Evolutionary conservation across 2,888 invertebrate species (phyloP), one percentile per base, ranked within the genome.

Genomic region (Lithophane ornitopus): DNA sequence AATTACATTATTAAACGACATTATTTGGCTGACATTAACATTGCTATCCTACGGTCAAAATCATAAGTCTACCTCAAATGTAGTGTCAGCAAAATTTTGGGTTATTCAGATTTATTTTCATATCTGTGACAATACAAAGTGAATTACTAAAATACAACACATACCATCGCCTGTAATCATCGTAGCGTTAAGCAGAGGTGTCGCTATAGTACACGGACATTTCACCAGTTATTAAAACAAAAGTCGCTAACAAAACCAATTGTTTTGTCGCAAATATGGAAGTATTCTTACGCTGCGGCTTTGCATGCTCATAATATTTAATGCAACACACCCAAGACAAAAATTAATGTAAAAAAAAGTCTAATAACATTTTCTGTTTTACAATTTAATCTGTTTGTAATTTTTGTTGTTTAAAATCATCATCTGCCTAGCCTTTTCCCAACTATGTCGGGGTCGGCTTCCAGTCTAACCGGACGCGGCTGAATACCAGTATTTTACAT

Each of bases 261-360:
- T 28, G 6, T 52, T 14, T 61, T 73, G 62, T 80, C 44, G 46
- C 70, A 65, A 71, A 67, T 76, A 72, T 78, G 66, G 44, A 61
- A 56, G 12, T 61, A 16, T 54, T 75, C n/a, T 56, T 58, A 22
- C 28, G 56, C 75, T 66, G 84, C 59, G 82, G 54, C 76, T 76
- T 54, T 16, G 56, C 52, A 69, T 70, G n/a, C 52, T 49, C 11
- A 34, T n/a, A 62, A 46, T 11, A 58, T 12, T 67, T 63, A 54
- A 67, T 66, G 69, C 85, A 85, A 81, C 81, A 81, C 81, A 82
- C 83, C 78, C 85, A 70, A 59, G 1, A 26, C 2, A 26, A 69
- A 62, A 34, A 54, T 1, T 19, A 8, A 39, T 54, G 28, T 34
- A 22, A 74, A 54, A 81, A 61, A 49, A 9, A 9, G 59, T 39